Percentiles rank a stretch among this genome's conserved stretches.
Evolutionary conservation across 2,888 invertebrate species (phyloP).

Genomic region (Drosophila affinis): DNA sequence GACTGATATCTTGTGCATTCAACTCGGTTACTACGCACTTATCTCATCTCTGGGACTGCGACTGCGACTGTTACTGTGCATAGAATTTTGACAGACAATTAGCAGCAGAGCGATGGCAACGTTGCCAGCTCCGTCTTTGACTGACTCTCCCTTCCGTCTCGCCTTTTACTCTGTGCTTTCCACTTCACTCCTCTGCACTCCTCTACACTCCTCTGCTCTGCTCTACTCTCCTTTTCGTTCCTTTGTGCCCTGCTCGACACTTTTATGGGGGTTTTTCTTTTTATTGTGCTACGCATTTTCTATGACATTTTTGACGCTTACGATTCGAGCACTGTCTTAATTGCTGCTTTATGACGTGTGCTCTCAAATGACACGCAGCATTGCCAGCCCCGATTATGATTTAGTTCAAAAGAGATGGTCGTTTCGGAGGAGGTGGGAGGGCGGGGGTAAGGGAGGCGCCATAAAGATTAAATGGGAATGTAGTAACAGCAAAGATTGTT

Average conservation of each 20-base stretch:
- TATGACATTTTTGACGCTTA: slow-evolving; percentile 76
- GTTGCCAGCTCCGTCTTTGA: slow-evolving; percentile 51
- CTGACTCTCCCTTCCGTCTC: slow-evolving; percentile 19
- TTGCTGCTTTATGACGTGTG: slow-evolving; percentile 77
- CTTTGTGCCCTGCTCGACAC: slow-evolving; percentile 28
- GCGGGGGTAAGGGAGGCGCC: slow-evolving; percentile 39
- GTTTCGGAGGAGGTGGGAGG: too few species aligned
- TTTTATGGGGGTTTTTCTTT: slow-evolving; percentile 70
- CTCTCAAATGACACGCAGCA: slow-evolving; percentile 77
- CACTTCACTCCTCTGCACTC: not conserved
- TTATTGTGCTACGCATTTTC: slow-evolving; percentile 71
- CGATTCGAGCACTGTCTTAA: slow-evolving; percentile 77
- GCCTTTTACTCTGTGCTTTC: not conserved
- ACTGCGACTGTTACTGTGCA: slow-evolving; percentile 47
- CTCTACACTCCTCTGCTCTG: not conserved
- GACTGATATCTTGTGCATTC: slow-evolving; percentile 54
- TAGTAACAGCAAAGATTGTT: slow-evolving; percentile 61
- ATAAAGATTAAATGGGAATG: slow-evolving; percentile 70
- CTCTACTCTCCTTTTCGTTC: not conserved
- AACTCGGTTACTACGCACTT: slow-evolving; percentile 68
- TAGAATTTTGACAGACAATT: slow-evolving; percentile 76
- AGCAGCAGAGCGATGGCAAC: slow-evolving; percentile 71
- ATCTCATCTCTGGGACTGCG: slow-evolving; percentile 61
- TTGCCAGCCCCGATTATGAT: slow-evolving; percentile 71
- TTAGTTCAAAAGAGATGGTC: slow-evolving; percentile 51